A percentile compares a stretch with the other conserved stretches of the same genome.
Conservation (phyloP, 2,888 invertebrate genomes). For the Hybos culiciformis region DNA sequence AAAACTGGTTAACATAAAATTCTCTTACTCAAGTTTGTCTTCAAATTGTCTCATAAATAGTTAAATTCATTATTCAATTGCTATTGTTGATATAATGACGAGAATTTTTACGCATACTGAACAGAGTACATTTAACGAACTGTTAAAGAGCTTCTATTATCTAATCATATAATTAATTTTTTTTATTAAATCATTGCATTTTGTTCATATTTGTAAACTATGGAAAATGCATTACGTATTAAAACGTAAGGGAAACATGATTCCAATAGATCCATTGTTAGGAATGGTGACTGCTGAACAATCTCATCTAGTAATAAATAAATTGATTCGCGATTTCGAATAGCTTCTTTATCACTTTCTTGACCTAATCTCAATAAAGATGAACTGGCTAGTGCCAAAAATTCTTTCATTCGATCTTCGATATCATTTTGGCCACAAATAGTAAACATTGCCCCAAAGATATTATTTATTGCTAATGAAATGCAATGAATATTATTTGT, state of each 20-base stretch:
- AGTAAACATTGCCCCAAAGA: constrained; percentile 92
- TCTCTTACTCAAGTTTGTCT: too few species aligned
- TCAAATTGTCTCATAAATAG: too few species aligned
- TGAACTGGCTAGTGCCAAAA: constrained; percentile 81
- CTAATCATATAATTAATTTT: too few species aligned
- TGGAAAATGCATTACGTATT: constrained; percentile 95
- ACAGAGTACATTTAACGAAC: too few species aligned
- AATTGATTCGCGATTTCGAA: constrained; percentile 88
- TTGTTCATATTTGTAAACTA: constrained; percentile 83
- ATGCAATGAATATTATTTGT: constrained; percentile 99
- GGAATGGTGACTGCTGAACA: constrained; percentile 94
- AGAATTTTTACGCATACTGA: too few species aligned
- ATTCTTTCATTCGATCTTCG: constrained; percentile 96
- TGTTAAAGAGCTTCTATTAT: too few species aligned
- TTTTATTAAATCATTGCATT: too few species aligned
- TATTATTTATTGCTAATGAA: constrained; percentile 88
- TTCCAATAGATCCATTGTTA: constrained; percentile 96
- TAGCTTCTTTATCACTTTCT: constrained; percentile 88
- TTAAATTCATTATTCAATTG: too few species aligned
- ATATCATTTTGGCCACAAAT: constrained; percentile 93
- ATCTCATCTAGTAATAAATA: constrained; percentile 94
- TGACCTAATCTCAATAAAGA: constrained; percentile 88
- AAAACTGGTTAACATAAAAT: too few species aligned
- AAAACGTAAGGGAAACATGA: constrained; percentile 98
- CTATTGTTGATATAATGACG: too few species aligned